Conservation (phyloP, 64 coral and sea anemone genomes). For the Actinia tenebrosa region DNA sequence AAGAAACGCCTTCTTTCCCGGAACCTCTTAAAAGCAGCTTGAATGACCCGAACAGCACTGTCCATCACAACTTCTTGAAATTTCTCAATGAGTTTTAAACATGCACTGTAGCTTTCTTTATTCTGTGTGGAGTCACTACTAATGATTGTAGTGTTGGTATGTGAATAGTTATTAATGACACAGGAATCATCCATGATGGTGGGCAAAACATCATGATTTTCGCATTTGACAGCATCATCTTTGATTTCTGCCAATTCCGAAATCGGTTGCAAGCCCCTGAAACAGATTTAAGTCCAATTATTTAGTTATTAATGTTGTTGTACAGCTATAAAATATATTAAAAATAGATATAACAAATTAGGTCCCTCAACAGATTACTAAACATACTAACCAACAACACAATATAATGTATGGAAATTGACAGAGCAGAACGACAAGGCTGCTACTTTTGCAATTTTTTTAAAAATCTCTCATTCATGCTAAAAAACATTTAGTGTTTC, state of each 20-base stretch:
- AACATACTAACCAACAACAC: no score
- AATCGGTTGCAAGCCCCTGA: slow-evolving; percentile 72
- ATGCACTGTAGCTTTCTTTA: slow-evolving; percentile 81
- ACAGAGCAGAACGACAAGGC: no score
- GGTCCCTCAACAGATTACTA: no score
- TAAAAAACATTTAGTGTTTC: no score
- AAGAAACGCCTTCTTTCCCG: slow-evolving; percentile 59
- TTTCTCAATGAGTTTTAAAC: slow-evolving; percentile 79
- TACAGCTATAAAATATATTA: not conserved
- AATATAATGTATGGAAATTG: no score
- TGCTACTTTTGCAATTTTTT: no score
- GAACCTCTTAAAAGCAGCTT: slow-evolving; percentile 86
- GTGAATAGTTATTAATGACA: not conserved
- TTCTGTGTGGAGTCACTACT: not conserved
- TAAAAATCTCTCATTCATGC: no score
- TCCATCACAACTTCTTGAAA: slow-evolving; percentile 89
- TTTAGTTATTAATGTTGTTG: not conserved
- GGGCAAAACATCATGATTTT: not conserved
- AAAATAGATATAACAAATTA: not conserved
- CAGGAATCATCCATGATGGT: not conserved
- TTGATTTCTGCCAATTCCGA: slow-evolving; percentile 67
- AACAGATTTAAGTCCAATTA: not conserved
- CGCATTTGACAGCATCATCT: slow-evolving; percentile 33
- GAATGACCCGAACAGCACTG: slow-evolving; percentile 81
- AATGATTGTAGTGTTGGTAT: not conserved